These are phyloP conservation scores for Paramormyrops hopkinsi DNA, from an alignment of 2,797 vertebrate genomes.

Conservation along the genomic window DNA sequence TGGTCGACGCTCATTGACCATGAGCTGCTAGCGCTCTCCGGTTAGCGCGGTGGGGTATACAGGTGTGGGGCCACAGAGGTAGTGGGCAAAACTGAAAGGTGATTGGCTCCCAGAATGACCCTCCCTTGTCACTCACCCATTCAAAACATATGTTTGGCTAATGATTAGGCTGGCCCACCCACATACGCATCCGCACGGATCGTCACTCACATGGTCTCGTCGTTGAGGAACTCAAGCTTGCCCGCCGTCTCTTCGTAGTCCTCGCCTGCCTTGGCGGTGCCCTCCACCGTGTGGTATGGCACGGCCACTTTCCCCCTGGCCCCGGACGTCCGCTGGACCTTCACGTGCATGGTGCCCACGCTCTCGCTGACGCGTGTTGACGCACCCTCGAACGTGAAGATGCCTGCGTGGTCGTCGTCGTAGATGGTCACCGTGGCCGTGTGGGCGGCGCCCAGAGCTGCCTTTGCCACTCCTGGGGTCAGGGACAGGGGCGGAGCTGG, in stretches of 20 bases:
- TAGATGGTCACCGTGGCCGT: constrained; percentile 77
- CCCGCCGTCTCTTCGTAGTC: constrained; percentile 76
- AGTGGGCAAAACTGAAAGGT: neutral
- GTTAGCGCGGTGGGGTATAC: neutral
- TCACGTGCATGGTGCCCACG: constrained; percentile 61
- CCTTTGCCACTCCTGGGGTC: constrained; percentile 57
- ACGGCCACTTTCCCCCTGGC: constrained; percentile 68
- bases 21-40: constrained; percentile 15
- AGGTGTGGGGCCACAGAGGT: neutral
- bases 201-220: constrained; percentile 76
- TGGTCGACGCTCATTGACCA: neutral
- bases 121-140: neutral
- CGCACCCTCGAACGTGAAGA: constrained; percentile 71
- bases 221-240: constrained; percentile 79
- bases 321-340: constrained; percentile 68
- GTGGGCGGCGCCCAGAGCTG: constrained; percentile 60
- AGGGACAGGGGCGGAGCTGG: constrained; percentile 38
- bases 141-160: neutral
- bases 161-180: neutral
- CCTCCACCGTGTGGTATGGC: constrained; percentile 70
- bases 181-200: neutral
- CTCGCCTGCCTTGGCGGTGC: constrained; percentile 71
- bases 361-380: constrained; percentile 69
- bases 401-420: constrained; percentile 78
- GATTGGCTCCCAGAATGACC: neutral